Evolutionary conservation across 2,888 invertebrate genomes (phyloP), one percentile per base, ranked within the genome.

Genomic region (Euspilapteryx auroguttella): DNA sequence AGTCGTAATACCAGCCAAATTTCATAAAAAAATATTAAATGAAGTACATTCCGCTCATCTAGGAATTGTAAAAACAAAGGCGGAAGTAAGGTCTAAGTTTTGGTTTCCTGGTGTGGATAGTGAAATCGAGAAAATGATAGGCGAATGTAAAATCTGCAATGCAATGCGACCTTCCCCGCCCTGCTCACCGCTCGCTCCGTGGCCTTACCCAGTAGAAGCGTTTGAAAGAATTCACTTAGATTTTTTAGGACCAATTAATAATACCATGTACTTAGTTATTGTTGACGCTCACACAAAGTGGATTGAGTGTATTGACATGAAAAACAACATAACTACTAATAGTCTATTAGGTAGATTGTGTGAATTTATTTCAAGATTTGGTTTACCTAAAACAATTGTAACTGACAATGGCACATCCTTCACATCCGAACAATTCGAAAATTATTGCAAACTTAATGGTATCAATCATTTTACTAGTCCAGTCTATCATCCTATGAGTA

Each of bases 211-310:
- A 2, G 34, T 34, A 2, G 14, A 29, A 1, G 31, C 37, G 0
- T 43, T 41, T 14, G 24, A 38, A 17, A 26, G 41, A 3, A 5
- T 42, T 6, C 44, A 42, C 21, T 8, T 41, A 1, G 42, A 45
- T 25, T 40, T 43, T 27, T 24, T 39, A 10, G 43, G 40, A 4
- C 43, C 37, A 0, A 25, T 42, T 2, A 29, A 37, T 13, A 17
- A 29, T 11, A 28, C 27, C 3, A 29, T 31, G 25, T 38, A 34
- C 24, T 25, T 38, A 14, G 21, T 40, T 4, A 29, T 38, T 4
- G 40, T 40, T 3, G 38, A 43, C 21, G 25, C 25, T 3, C 12
- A 11, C 12, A 5, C 27, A 4, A 25, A 25, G 12, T 25, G 26
- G 26, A 15, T 25, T 9, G 26, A 25, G 10, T 14, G 14, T 14